These are phyloP conservation scores for Gasterosteus aculeatus DNA, from an alignment of 2,113 vertebrate genomes.

Conservation along the genomic window DNA sequence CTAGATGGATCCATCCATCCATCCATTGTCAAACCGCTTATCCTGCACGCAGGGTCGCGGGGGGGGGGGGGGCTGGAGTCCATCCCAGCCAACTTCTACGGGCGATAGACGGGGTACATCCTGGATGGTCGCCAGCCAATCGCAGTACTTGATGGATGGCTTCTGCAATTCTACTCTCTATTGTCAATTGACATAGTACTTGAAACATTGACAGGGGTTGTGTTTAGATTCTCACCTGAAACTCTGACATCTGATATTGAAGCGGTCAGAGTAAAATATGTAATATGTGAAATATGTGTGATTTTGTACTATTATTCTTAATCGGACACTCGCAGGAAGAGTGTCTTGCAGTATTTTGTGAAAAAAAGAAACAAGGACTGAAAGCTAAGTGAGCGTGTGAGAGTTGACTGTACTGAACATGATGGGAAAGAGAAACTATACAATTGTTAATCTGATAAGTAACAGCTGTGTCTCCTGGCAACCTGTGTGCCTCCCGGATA, in stretches of 20 bases:
- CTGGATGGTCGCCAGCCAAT: too few species aligned
- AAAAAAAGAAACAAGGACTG: not conserved
- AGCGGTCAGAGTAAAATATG: not conserved
- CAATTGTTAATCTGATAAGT: conserved; percentile 32
- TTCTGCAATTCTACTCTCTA: not conserved
- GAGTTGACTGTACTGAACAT: not conserved
- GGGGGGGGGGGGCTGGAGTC: too few species aligned
- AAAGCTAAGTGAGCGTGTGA: not conserved
- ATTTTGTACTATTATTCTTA: not conserved
- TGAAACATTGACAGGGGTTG: not conserved
- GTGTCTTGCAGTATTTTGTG: not conserved
- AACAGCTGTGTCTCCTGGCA: conserved; percentile 28
- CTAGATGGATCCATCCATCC: too few species aligned
- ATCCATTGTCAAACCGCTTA: too few species aligned
- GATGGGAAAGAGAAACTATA: not conserved
- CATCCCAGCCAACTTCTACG: too few species aligned
- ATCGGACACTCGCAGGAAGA: not conserved
- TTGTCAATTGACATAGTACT: not conserved
- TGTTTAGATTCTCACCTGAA: not conserved
- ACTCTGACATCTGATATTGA: not conserved
- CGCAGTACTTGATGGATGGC: not conserved
- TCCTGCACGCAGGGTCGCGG: too few species aligned
- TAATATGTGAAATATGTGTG: not conserved
- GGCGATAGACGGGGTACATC: too few species aligned
- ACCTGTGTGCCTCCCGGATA: conserved; percentile 12